Percentiles rank a stretch among this genome's conserved stretches.
These are phyloP conservation scores for Caranx melampygus DNA, from an alignment of 2,113 vertebrate species.

Conservation along the genomic window DNA sequence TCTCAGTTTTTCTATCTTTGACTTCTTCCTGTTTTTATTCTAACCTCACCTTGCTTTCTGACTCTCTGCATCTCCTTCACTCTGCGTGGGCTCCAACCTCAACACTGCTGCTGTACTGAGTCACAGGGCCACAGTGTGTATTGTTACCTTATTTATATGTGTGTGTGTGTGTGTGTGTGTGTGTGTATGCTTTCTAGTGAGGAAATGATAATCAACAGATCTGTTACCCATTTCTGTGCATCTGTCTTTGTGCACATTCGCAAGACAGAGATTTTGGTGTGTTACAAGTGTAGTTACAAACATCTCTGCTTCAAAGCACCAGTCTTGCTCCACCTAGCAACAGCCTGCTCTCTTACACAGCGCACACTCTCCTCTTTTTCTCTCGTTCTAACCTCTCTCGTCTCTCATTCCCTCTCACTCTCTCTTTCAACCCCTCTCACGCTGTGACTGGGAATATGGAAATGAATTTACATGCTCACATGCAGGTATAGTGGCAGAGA, in stretches of 20 bases:
- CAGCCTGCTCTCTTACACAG: slow-evolving; percentile 50
- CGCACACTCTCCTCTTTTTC: slow-evolving; percentile 19
- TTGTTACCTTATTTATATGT: background rate
- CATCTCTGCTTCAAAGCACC: slow-evolving; percentile 55
- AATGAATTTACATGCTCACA: slow-evolving; percentile 62
- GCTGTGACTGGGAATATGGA: slow-evolving; percentile 65
- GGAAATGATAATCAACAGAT: background rate
- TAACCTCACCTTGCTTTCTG: slow-evolving; percentile 5
- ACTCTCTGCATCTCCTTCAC: background rate
- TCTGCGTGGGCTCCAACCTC: slow-evolving; percentile 17
- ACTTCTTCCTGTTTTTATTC: slow-evolving; percentile 30
- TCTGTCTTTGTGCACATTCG: background rate
- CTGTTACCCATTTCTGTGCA: background rate
- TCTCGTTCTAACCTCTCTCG: slow-evolving; percentile 17
- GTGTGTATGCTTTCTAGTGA: background rate
- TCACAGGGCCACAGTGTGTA: slow-evolving; percentile 12
- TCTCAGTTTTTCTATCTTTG: slow-evolving; percentile 19
- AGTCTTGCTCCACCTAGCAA: slow-evolving; percentile 75
- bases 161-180: background rate
- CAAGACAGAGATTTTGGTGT: background rate
- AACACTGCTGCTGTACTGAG: background rate
- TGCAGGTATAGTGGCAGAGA: slow-evolving; percentile 44
- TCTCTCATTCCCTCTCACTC: slow-evolving; percentile 32
- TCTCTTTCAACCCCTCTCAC: slow-evolving; percentile 41
- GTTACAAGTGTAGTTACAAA: slow-evolving; percentile 26